phyloP scores from a whole-genome alignment of 2,888 invertebrate species.

The Argyra leucocephala region DNA sequence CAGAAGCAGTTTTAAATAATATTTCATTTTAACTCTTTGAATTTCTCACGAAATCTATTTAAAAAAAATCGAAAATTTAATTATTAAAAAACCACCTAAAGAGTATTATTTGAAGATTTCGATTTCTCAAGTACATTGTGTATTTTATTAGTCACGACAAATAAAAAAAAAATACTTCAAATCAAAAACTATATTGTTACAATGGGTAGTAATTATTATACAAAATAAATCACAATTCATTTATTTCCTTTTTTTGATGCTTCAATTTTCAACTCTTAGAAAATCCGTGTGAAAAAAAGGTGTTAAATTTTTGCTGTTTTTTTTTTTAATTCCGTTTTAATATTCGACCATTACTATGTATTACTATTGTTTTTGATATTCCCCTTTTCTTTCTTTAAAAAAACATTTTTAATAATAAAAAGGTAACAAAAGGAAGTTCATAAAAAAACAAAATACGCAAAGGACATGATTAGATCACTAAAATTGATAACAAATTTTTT shows the following conservation, averaged over 20 bases:
- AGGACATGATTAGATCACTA: neutral
- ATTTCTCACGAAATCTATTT: too few relatives aligned
- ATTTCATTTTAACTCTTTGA: too few relatives aligned
- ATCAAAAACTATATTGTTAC: neutral
- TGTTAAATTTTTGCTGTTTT: neutral
- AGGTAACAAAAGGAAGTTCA: neutral
- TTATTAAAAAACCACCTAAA: neutral
- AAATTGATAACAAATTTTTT: neutral
- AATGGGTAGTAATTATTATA: neutral
- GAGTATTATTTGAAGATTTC: neutral
- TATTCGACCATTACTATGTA: neutral
- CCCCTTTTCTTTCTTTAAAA: neutral
- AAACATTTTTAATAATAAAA: neutral
- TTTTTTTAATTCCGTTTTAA: neutral
- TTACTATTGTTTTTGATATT: neutral
- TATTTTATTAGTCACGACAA: neutral
- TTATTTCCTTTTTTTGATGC: neutral
- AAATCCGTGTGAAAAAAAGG: slow-evolving; percentile 6
- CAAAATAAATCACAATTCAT: neutral
- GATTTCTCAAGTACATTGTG: neutral
- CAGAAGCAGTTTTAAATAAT: too few relatives aligned
- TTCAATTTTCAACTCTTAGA: neutral
- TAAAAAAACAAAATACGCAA: neutral
- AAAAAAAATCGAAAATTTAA: too few relatives aligned
- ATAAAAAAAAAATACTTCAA: too few relatives aligned